phyloP scores from a whole-genome alignment of 2,797 vertebrate species.

The Labroides dimidiatus region DNA sequence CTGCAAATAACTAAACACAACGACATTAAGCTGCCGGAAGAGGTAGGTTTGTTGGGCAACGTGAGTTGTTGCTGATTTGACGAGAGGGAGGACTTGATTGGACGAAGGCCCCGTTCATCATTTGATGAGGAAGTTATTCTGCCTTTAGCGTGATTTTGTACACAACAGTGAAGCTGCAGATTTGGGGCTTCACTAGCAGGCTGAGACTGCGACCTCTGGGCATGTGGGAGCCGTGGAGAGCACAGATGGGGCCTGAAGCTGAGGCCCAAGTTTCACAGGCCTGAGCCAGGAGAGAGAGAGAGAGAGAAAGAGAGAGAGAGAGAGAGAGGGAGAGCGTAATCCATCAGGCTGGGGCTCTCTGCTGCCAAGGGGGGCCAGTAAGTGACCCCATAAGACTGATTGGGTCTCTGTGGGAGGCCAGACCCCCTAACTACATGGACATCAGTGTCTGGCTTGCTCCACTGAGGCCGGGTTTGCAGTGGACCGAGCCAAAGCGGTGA shows the following conservation, averaged over 20 bases:
- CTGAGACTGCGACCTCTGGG: slow-evolving; percentile 67
- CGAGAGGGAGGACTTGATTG: too few relatives aligned
- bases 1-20: too few relatives aligned
- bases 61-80: too few relatives aligned
- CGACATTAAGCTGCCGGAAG: too few relatives aligned
- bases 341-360: slow-evolving; percentile 78
- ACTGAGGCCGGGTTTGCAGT: slow-evolving; percentile 72
- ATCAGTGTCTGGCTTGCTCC: slow-evolving; percentile 78
- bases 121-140: not conserved
- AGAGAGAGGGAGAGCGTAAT: slow-evolving; percentile 74
- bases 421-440: slow-evolving; percentile 75
- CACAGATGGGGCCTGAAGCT: slow-evolving; percentile 79
- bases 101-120: too few relatives aligned
- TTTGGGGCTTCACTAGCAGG: slow-evolving; percentile 69
- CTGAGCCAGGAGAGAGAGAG: slow-evolving; percentile 50
- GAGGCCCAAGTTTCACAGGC: slow-evolving; percentile 65
- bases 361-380: slow-evolving; percentile 68
- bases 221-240: slow-evolving; percentile 68
- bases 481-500: slow-evolving; percentile 73
- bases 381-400: slow-evolving; percentile 82
- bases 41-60: too few relatives aligned
- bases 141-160: slow-evolving; percentile 28
- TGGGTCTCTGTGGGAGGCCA: slow-evolving; percentile 75
- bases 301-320: slow-evolving; percentile 59
- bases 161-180: slow-evolving; percentile 46